phyloP scores from a whole-genome alignment of 2,797 vertebrate genomes.

The Artibeus lituratus region DNA sequence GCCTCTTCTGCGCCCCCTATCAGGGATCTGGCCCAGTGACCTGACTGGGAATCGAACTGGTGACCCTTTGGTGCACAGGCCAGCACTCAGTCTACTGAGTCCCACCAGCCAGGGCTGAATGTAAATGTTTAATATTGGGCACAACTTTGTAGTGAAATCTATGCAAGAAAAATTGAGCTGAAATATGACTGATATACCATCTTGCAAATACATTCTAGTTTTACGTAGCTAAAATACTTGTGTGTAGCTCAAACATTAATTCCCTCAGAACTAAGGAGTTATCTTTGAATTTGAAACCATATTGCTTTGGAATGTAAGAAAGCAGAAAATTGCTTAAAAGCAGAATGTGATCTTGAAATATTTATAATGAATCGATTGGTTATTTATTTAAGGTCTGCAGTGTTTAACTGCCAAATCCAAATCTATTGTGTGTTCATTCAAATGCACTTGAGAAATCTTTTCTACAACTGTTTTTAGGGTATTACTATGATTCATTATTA shows the following conservation, averaged over 20 bases:
- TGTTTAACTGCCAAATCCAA: too few species aligned
- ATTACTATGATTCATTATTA: background rate
- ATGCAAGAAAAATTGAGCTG: background rate
- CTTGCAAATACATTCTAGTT: background rate
- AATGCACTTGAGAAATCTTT: constrained; percentile 22
- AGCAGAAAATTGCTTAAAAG: constrained; percentile 25
- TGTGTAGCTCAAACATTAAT: background rate
- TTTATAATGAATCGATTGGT: background rate
- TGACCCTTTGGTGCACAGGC: too few species aligned
- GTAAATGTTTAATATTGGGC: background rate
- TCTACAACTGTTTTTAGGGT: background rate
- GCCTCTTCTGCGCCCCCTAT: too few species aligned
- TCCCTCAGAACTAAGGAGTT: background rate
- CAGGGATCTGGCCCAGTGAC: too few species aligned
- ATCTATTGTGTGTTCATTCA: constrained; percentile 4
- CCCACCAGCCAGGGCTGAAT: background rate
- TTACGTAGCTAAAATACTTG: background rate
- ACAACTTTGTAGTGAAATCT: background rate
- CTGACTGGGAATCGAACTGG: too few species aligned
- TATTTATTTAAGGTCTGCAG: background rate
- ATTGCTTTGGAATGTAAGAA: constrained; percentile 19
- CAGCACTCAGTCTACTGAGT: too few species aligned
- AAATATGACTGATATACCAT: background rate
- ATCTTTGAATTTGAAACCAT: constrained; percentile 22
- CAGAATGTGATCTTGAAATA: background rate